Evolutionary conservation across 2,113 vertebrate species (phyloP).

Genomic region (Carettochelys insculpta): DNA sequence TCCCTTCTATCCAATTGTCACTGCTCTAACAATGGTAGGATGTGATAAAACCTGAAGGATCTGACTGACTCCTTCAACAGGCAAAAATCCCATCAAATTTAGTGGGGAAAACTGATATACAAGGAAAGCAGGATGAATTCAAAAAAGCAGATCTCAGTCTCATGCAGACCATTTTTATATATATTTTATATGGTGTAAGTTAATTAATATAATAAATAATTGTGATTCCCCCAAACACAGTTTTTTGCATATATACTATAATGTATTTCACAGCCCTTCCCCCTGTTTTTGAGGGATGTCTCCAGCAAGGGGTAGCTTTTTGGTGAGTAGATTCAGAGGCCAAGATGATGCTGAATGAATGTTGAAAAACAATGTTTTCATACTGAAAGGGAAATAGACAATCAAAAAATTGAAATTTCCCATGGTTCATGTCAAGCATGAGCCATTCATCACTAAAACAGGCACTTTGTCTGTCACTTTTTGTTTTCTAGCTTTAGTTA

Average conservation of each 20-base stretch:
- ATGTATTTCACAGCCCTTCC: neutral
- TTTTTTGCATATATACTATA: neutral
- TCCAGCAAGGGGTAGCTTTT: neutral
- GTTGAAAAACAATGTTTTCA: neutral
- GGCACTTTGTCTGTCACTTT: neutral
- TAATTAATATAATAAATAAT: neutral
- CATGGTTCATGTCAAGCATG: neutral
- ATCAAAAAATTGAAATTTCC: conserved; percentile 1
- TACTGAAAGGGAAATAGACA: neutral
- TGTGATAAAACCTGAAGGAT: neutral
- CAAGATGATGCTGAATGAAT: neutral
- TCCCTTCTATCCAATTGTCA: neutral
- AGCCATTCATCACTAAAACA: neutral
- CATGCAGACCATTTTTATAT: neutral
- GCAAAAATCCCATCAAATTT: neutral
- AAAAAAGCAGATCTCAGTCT: neutral
- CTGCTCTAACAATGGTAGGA: neutral
- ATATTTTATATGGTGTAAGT: neutral
- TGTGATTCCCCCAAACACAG: neutral
- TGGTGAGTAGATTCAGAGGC: neutral
- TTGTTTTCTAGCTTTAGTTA: neutral
- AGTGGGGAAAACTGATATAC: neutral
- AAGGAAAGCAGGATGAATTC: neutral
- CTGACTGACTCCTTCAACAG: neutral
- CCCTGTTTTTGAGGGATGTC: neutral